Evolutionary conservation across 2,797 vertebrate species (phyloP), one percentile per base, ranked within the genome.

Genomic region (Myotis pilosus): DNA sequence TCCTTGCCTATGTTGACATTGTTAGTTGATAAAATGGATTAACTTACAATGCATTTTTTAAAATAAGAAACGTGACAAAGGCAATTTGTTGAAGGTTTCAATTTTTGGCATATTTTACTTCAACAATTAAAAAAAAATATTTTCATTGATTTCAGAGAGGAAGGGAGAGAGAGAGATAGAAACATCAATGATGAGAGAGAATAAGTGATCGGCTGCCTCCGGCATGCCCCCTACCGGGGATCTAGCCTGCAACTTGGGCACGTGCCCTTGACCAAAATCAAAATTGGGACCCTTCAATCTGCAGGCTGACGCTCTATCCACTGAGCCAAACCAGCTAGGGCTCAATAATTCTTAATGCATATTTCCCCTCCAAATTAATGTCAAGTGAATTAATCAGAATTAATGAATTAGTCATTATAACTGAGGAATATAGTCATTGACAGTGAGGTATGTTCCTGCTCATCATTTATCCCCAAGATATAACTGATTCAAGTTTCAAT

Each of bases 81-180:
- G 22, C 68, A 57, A 49, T 72, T 80, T 85, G 16, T 83, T 71
- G n/a, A 74, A 66, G 7, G 12, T 78, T 89, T 79, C 72, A 66
- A 47, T 60, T 79, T 92, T 83, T 71, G n/a, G 47, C 12, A 84
- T 30, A 8, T 71, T 85, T 93, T 84, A 91, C 89, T 92, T 89
- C 15, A 57, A 76, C 36, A 68, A 91, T 15, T 3, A 0, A 62
- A 44, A 62, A 44, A 44, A 44, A 60, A 62, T 30, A 30, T 62
- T 30, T 30, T 62, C 28, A 62, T 30, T 30, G 28, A 30, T 30
- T 28, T 62, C 60, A 62, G 60, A 62, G 60, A 30, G 5, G 12
- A 30, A 62, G 25, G 28, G 60, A 62, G 12, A 62, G 60, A 5
- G 28, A 62, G 30, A 62, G 5, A 62, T 15, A 62, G 57, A 62